phyloP scores from a whole-genome alignment of 2,888 invertebrate species.

The Drosophila falleni region DNA sequence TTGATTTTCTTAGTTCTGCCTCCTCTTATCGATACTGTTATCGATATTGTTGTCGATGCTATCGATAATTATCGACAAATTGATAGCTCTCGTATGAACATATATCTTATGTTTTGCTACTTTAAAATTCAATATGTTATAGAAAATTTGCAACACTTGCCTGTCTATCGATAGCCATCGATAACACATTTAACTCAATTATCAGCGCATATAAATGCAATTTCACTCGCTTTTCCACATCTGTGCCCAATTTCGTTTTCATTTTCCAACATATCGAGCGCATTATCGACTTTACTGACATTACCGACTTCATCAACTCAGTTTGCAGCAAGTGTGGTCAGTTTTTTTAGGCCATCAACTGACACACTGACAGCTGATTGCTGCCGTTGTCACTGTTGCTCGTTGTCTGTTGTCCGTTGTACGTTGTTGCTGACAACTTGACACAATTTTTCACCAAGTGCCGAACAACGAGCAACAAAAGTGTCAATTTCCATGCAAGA shows the following conservation, averaged over 20 bases:
- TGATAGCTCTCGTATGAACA: not conserved
- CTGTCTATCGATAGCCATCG: constrained; percentile 12
- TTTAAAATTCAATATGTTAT: no score
- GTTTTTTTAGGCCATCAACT: constrained; percentile 69
- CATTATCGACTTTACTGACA: constrained; percentile 56
- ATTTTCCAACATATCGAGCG: constrained; percentile 48
- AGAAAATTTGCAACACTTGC: not conserved
- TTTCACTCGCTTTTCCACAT: constrained; percentile 37
- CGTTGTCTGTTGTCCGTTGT: constrained; percentile 23
- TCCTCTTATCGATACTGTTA: not conserved
- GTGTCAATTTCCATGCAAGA: constrained; percentile 72
- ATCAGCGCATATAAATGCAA: not conserved
- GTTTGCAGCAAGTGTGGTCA: constrained; percentile 59
- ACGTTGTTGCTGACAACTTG: constrained; percentile 64
- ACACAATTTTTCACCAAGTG: constrained; percentile 71
- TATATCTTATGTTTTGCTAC: not conserved
- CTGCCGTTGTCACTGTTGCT: constrained; percentile 34
- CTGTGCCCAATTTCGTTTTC: constrained; percentile 48
- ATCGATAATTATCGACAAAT: not conserved
- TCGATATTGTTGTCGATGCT: not conserved
- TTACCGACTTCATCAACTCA: constrained; percentile 63
- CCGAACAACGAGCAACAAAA: constrained; percentile 40
- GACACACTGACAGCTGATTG: constrained; percentile 70
- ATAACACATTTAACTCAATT: constrained; percentile 14
- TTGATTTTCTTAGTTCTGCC: not conserved